Evolutionary conservation across 2,797 vertebrate genomes (phyloP).

Genomic region (Chelon auratus): DNA sequence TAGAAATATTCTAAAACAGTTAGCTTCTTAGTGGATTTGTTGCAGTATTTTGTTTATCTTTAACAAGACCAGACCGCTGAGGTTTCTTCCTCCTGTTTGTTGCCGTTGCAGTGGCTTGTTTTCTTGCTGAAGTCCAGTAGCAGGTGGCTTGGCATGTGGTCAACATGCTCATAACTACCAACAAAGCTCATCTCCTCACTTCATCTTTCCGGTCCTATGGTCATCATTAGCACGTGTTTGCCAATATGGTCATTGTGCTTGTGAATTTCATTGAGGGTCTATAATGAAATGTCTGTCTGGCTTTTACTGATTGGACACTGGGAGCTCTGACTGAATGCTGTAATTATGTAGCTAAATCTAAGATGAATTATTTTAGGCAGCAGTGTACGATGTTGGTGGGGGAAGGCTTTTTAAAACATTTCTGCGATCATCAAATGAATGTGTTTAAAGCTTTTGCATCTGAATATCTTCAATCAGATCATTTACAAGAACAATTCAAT

Average conservation of each 20-base stretch:
- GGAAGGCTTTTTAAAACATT: constrained; percentile 1
- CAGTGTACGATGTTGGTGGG: not conserved
- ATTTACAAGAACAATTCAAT: constrained; percentile 34
- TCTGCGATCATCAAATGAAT: constrained; percentile 31
- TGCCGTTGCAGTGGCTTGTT: constrained; percentile 15
- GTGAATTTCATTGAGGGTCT: constrained; percentile 32
- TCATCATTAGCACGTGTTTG: constrained; percentile 56
- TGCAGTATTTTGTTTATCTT: constrained; percentile 28
- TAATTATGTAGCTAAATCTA: not conserved
- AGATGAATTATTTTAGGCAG: not conserved
- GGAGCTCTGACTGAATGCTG: constrained; percentile 3
- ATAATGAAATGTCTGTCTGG: constrained; percentile 38
- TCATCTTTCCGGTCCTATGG: constrained; percentile 56
- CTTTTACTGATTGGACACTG: constrained; percentile 26
- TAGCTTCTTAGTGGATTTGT: constrained; percentile 7
- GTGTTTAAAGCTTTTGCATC: constrained; percentile 39
- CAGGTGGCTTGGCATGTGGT: constrained; percentile 73
- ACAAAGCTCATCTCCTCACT: constrained; percentile 61
- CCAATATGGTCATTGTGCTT: constrained; percentile 43
- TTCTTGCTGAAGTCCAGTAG: constrained; percentile 32
- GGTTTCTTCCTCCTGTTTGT: constrained; percentile 24
- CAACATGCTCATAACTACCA: constrained; percentile 55
- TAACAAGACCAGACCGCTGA: not conserved
- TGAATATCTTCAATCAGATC: constrained; percentile 53
- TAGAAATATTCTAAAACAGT: not conserved